phyloP scores from a whole-genome alignment of 1,140 invertebrate species.

The Atopsyche davidsoni region DNA sequence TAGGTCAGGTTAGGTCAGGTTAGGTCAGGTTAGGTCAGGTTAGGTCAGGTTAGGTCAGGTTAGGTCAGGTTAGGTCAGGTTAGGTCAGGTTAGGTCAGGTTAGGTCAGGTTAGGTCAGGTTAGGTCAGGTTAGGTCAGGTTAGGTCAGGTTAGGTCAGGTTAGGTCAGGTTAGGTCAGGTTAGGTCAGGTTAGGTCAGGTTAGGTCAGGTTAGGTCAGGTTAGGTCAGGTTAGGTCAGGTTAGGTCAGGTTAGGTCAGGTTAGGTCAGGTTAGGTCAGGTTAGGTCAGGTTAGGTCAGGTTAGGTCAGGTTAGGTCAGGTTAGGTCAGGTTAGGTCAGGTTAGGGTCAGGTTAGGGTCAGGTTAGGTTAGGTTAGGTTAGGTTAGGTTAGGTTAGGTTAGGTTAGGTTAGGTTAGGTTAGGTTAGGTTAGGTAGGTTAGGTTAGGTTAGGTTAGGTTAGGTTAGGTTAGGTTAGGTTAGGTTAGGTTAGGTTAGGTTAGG shows the following conservation, averaged over 20 bases:
- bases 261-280: constrained; percentile 8
- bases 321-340: constrained; percentile 7
- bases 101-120: too few species aligned
- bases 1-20: too few species aligned
- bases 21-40: too few species aligned
- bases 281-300: constrained; percentile 8
- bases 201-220: constrained; percentile 6
- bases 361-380: constrained; percentile 4
- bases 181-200: neutral
- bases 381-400: neutral
- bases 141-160: constrained; percentile 4
- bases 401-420: constrained; percentile 2
- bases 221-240: constrained; percentile 7
- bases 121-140: too few species aligned
- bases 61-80: too few species aligned
- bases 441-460: constrained; percentile 3
- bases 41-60: too few species aligned
- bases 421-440: neutral
- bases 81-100: too few species aligned
- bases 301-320: constrained; percentile 8
- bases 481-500: constrained; percentile 10
- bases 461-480: constrained; percentile 8
- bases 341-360: constrained; percentile 7
- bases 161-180: constrained; percentile 2
- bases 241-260: constrained; percentile 8